Base-by-base conservation (phyloP, 2,888 invertebrate species). In the Cataglyphis cursor region DNA sequence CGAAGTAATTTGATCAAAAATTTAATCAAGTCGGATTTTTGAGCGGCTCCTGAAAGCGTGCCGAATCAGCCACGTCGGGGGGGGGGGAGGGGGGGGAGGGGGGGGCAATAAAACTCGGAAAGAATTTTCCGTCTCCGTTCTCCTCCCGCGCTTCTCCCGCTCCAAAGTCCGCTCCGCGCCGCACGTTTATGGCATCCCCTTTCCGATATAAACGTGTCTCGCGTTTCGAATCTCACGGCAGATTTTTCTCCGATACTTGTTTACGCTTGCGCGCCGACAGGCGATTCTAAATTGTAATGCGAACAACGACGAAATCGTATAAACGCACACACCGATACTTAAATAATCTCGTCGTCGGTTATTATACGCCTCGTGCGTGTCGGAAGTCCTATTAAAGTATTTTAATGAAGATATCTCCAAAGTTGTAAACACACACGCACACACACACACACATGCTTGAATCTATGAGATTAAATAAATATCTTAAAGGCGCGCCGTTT, bases 1-100 rank as follows among this genome's bases (percentile, higher is more conserved):
- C 91, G 93, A 94, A 94, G 94, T 94, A 94, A 95, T 95, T 94
- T 93, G 94, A 95, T 94, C 93, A 93, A 95, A 95, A 95, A 95
- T 95, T 94, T 95, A 95, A 95, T 95, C 94, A 95, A 94, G 93
- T 93, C 89, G 94, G 90, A 93, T 93, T 95, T 95, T 95, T 95
- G 92, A 94, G 90, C 93, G 88, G 90, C 90, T 89, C 88, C 88
- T 74, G 88, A 89, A 91, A 92, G 93, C 93, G 93, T 92, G 91
- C 90, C 94, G 92, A 95, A 95, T 94, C 91, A 90, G 92, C 92
- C 89, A 92, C 91, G 92, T 86, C 85, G 24, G 24, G 24, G 24
- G 0, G 24, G 24, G 0, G 1, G 1, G 24, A 0, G 24, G 24
- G 24, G 24, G 0, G 1, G 1, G 1, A 1, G 1, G 24, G 1